Conservation (phyloP, 2,113 vertebrate species). For the Tragulus kanchil region DNA sequence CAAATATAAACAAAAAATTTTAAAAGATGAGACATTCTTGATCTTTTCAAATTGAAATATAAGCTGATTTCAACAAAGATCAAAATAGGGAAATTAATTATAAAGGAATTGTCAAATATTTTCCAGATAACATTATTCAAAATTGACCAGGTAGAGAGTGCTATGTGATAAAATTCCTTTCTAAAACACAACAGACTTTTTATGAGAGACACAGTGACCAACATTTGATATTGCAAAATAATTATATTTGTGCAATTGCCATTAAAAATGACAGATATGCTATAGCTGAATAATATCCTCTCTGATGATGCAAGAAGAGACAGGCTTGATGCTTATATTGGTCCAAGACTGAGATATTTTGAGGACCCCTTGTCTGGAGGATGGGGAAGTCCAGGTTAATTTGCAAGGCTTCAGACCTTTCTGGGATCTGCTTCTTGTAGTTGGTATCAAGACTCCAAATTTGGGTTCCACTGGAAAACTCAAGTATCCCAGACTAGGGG, state of each 20-base stretch:
- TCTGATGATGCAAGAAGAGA: neutral
- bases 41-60: constrained; percentile 50
- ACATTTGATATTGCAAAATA: constrained; percentile 38
- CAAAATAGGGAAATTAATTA: constrained; percentile 45
- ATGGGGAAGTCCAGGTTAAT: neutral
- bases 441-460: neutral
- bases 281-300: neutral
- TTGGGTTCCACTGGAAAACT: neutral
- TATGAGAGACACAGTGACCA: neutral
- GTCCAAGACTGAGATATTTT: neutral
- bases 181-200: constrained; percentile 57
- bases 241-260: neutral
- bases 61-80: constrained; percentile 50
- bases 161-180: constrained; percentile 3
- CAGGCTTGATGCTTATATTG: neutral
- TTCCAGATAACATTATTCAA: constrained; percentile 51
- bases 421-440: neutral
- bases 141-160: neutral
- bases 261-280: constrained; percentile 49
- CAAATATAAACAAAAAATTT: neutral
- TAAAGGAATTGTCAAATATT: constrained; percentile 19
- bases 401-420: neutral
- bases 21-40: neutral
- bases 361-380: neutral
- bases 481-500: neutral